Base-by-base conservation (phyloP, 2,113 vertebrate species). In the Cromileptes altivelis region DNA sequence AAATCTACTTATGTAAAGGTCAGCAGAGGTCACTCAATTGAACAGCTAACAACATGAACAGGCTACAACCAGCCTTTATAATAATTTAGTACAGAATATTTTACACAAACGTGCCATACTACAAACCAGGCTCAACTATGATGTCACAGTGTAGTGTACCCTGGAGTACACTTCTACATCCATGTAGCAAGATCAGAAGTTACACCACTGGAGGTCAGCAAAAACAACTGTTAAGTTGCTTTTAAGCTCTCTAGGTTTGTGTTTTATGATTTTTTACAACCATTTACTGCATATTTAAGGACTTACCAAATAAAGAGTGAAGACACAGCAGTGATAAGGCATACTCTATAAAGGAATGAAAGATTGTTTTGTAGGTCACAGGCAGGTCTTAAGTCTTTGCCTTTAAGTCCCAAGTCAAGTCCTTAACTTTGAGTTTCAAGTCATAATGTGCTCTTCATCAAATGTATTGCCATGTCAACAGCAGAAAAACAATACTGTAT, bases 1-100 rank as follows among this genome's bases (percentile, higher is more conserved):
- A 25, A 64, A 76, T 37, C 14, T 14, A 74, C 40, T 85, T 77
- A 30, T 37, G 33, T 63, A 63, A 75, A 68, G 25, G 33, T 42
- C 14, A 25, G 33, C 15, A 50, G 61, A 82, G 45, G 49, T 63
- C 42, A 58, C 56, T 19, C 52, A 2, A 62, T 8, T 49, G 18
- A 13, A 80, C 19, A 65, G 50, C 72, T 25, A 30, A 57, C 17
- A 65, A 75, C n/a, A 67, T 57, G 14, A 71, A 70, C 42, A 73
- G 47, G 55, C 19, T 69, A 47, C 7, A 1, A 62, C 23, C 37
- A 56, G 15, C 21, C 10, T 21, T 37, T 49, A 2, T n/a, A 33
- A 65, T 45, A 57, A 58, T 69, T 47, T 40, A 50, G 30, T 42
- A 3, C 3, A 12, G 12, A 3, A 14, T 42, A 60, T 56, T 71